These are phyloP conservation scores for Synanthedon myopaeformis DNA, from an alignment of 2,888 invertebrate species.

Conservation along the genomic window DNA sequence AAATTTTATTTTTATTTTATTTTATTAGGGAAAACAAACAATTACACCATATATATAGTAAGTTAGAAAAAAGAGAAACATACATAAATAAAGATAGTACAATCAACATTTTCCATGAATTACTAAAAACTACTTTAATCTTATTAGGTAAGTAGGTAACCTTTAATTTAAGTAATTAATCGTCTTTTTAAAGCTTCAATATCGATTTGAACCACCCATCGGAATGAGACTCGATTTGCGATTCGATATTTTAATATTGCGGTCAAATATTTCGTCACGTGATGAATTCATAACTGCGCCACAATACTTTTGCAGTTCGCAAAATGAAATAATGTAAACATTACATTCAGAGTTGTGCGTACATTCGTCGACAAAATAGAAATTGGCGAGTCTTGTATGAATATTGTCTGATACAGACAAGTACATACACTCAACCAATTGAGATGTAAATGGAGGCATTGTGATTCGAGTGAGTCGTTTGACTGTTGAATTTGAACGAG, in stretches of 20 bases:
- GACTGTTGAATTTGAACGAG: slow-evolving; percentile 15
- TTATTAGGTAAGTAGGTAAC: too few species aligned
- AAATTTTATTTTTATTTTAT: too few species aligned
- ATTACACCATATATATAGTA: too few species aligned
- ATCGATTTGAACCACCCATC: slow-evolving; percentile 5
- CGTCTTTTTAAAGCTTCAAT: too few species aligned
- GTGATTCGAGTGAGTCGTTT: slow-evolving; percentile 26
- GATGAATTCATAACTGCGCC: slow-evolving; percentile 8
- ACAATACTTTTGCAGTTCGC: slow-evolving; percentile 3
- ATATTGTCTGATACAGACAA: slow-evolving; percentile 33
- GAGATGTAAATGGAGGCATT: slow-evolving; percentile 45
- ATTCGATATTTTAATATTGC: slow-evolving; percentile 19
- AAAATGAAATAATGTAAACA: neutral
- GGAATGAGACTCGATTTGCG: slow-evolving; percentile 14
- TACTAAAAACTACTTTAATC: too few species aligned
- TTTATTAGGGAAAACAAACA: too few species aligned
- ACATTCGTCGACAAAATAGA: slow-evolving; percentile 1
- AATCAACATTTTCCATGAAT: too few species aligned
- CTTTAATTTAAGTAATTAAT: too few species aligned
- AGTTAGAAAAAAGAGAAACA: too few species aligned
- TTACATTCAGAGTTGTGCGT: slow-evolving; percentile 1
- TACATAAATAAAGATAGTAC: too few species aligned
- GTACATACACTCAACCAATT: slow-evolving; percentile 31
- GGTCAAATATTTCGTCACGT: slow-evolving; percentile 27
- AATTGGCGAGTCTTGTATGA: slow-evolving; percentile 13